Percentiles rank a stretch among this genome's conserved stretches.
phyloP scores from a whole-genome alignment of 2,888 invertebrate genomes.

The Dusona sp. region DNA sequence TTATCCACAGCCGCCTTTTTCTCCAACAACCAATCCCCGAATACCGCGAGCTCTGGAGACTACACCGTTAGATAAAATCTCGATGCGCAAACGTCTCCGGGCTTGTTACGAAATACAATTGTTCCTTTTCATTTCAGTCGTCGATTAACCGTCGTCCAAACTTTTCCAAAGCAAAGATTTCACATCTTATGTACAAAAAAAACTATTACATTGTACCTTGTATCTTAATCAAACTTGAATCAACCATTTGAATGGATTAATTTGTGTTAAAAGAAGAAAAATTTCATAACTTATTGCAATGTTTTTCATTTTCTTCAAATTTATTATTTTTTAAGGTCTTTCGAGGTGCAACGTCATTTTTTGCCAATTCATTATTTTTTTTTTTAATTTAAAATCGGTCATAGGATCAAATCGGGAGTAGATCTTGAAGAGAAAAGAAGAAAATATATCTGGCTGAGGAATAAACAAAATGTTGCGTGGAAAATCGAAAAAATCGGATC shows the following conservation, averaged over 20 bases:
- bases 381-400: not conserved
- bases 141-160: conserved; percentile 70
- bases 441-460: not conserved
- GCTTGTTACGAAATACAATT: conserved; percentile 58
- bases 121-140: conserved; percentile 72
- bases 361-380: not conserved
- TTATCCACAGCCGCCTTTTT: conserved; percentile 36
- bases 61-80: conserved; percentile 62
- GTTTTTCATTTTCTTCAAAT: not conserved
- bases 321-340: not conserved
- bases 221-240: not conserved
- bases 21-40: conserved; percentile 68
- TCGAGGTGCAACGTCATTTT: not conserved
- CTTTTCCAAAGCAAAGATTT: conserved; percentile 25
- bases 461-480: conserved; percentile 75
- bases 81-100: conserved; percentile 40
- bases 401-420: not conserved
- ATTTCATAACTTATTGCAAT: not conserved
- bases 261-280: not conserved
- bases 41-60: conserved; percentile 10
- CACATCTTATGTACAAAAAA: not conserved
- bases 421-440: not conserved
- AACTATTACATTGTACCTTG: not conserved
- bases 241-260: not conserved
- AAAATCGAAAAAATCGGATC: conserved; percentile 74